Percentiles rank a stretch among this genome's conserved stretches.
Evolutionary conservation across 2,888 invertebrate species (phyloP).

Genomic region (Agelastica alni): DNA sequence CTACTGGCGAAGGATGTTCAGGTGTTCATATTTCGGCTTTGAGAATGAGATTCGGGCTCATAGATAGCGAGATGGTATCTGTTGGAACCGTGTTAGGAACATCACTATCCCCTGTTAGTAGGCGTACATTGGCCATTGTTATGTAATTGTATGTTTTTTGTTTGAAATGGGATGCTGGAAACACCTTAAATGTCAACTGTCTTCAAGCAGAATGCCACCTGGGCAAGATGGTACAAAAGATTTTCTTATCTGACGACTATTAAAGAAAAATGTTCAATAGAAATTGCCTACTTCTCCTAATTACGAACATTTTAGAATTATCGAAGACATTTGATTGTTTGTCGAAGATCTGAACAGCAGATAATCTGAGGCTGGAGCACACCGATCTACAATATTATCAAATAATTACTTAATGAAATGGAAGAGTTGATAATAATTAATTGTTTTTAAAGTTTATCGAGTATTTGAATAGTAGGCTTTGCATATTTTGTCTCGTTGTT

Average conservation of each 20-base stretch:
- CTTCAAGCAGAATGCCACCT: conserved; percentile 54
- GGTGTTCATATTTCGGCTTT: conserved; percentile 48
- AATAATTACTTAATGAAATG: too few species aligned
- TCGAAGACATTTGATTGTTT: too few species aligned
- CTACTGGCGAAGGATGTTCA: conserved; percentile 37
- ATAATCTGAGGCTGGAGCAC: too few species aligned
- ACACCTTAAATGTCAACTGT: conserved; percentile 57
- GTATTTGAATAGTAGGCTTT: too few species aligned
- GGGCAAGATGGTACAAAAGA: conserved; percentile 43
- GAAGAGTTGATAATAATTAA: too few species aligned
- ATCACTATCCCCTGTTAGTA: conserved; percentile 57
- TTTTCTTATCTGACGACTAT: conserved; percentile 35
- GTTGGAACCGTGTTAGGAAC: conserved; percentile 52
- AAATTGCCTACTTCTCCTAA: conserved; percentile 29
- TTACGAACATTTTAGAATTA: conserved; percentile 5
- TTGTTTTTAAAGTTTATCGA: too few species aligned
- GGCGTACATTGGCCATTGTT: conserved; percentile 58
- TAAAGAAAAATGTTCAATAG: conserved; percentile 41
- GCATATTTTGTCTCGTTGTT: too few species aligned
- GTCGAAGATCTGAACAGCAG: too few species aligned
- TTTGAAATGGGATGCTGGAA: conserved; percentile 55
- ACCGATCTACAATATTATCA: too few species aligned
- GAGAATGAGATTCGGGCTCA: conserved; percentile 46
- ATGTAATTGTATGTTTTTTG: conserved; percentile 58
- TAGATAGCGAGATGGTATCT: conserved; percentile 48